Evolutionary conservation across 1,140 invertebrate genomes (phyloP), one percentile per base, ranked within the genome.

Genomic region (Aphidius gifuensis): DNA sequence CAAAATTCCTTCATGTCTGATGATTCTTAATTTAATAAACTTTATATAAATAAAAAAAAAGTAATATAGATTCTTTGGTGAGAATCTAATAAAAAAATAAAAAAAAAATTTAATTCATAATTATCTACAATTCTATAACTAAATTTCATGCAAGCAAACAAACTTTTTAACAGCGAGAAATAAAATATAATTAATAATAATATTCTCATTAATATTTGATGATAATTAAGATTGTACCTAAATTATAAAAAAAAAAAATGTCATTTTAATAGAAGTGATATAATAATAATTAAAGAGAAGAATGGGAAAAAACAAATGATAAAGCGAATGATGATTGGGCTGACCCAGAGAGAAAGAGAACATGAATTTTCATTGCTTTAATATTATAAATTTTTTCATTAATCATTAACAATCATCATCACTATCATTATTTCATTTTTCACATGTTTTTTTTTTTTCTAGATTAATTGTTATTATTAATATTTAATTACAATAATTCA

Each of bases 1-100:
- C 91, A 92, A 86, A 93, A 93, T 86, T 92, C 91, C 72, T 93
- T 93, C 77, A 92, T 92, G 89, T 90, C 87, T 75, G 90, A 91
- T 69, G 88, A 90, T 81, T 84, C 83, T 80, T 84, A 84, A 81
- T 83, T 77, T 80, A 81, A 79, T 77, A 75, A 74, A 79, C 78
- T 81, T 80, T 80, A 81, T 81, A 79, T 73, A 51, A 50, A 40
- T 21, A 60, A 60, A 60, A 50, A 60, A 50, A 60, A 79, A 78
- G 78, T 71, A 70, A 72, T 79, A 74, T 32, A 32, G 23, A 32
- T 32, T 32, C 23, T 32, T 3, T 4, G 23, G 23, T 32, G 2
- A 32, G 23, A 32, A 32, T 32, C 23, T 32, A 32, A 32, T 32
- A 32, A 1, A 55, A n/a, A 78, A 78, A 78, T 70, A 71, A 72